Conservation (phyloP, 2,113 vertebrate genomes). For the Stercorarius parasiticus region DNA sequence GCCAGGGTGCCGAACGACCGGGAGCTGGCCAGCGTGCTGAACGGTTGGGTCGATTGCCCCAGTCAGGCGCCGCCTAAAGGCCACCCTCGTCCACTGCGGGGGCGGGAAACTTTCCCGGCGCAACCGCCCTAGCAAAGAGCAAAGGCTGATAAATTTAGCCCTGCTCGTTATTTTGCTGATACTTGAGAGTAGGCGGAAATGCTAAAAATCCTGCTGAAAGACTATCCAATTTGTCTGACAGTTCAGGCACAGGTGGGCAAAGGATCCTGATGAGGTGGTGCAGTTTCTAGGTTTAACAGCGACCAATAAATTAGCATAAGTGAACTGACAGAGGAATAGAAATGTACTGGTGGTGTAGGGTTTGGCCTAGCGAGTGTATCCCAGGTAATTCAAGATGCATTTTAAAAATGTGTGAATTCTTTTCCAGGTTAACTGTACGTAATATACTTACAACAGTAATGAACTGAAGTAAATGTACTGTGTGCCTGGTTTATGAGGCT, state of each 20-base stretch:
- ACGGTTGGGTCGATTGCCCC: too few relatives aligned
- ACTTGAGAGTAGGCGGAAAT: accelerated
- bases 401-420: neutral
- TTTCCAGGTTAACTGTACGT: neutral
- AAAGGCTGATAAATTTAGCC: accelerated
- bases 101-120: too few relatives aligned
- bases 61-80: accelerated
- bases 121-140: accelerated
- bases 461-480: neutral
- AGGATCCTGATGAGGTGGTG: neutral
- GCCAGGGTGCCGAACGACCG: neutral
- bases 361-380: neutral
- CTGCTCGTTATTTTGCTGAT: accelerated
- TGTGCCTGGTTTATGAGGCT: neutral
- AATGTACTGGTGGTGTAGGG: neutral
- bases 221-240: accelerated
- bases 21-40: constrained; percentile 17
- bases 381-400: neutral
- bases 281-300: neutral
- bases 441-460: neutral
- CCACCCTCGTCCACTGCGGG: accelerated
- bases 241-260: accelerated
- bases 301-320: neutral
- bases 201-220: neutral
- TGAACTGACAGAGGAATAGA: neutral